phyloP scores from a whole-genome alignment of 2,113 vertebrate species.

The Tetrao urogallus region DNA sequence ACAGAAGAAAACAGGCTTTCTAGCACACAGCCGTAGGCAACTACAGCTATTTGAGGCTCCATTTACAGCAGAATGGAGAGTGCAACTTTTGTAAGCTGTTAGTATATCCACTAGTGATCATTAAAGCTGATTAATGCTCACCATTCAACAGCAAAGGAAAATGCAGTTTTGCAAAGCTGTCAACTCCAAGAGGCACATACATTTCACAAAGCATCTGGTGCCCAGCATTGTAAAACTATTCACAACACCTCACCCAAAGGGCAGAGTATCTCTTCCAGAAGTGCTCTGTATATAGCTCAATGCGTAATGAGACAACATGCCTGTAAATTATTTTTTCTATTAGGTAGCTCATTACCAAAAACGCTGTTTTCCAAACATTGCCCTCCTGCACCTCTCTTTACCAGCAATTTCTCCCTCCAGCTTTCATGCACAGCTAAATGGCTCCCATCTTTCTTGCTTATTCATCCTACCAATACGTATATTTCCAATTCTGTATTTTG shows the following conservation, averaged over 20 bases:
- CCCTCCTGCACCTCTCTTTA: background rate
- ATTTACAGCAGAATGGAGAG: slow-evolving; percentile 14
- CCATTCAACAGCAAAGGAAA: background rate
- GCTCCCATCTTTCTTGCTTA: background rate
- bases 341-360: background rate
- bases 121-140: slow-evolving; percentile 42
- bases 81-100: background rate
- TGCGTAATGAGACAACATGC: background rate
- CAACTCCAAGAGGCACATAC: background rate
- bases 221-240: background rate
- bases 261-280: background rate
- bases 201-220: background rate
- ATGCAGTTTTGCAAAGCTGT: background rate
- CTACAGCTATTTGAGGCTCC: slow-evolving; percentile 35
- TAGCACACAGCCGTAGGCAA: slow-evolving; percentile 12
- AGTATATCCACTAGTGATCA: background rate
- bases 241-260: background rate
- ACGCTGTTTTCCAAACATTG: background rate
- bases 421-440: background rate
- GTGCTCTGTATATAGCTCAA: background rate
- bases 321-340: background rate
- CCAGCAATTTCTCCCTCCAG: background rate
- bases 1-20: slow-evolving; percentile 26
- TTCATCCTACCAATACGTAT: background rate
- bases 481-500: background rate